Evolutionary conservation across 2,797 vertebrate species (phyloP).

Genomic region (Tolypeutes matacus): DNA sequence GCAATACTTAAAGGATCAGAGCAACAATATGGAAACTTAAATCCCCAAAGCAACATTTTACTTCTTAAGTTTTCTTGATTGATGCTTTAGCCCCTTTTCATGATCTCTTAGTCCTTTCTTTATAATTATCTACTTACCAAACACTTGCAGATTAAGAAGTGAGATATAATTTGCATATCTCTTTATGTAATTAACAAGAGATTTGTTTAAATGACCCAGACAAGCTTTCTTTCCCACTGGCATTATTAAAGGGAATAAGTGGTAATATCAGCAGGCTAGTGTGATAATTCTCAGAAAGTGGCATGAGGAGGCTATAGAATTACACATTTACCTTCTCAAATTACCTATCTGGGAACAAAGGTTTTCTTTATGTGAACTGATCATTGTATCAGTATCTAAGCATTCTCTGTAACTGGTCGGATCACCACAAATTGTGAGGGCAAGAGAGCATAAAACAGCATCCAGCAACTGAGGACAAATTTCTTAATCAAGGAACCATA

Average conservation of each 20-base stretch:
- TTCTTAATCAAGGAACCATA: constrained; percentile 21
- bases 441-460: constrained; percentile 12
- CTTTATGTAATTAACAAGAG: background rate
- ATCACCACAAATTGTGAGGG: constrained; percentile 4
- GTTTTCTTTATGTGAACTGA: constrained; percentile 3
- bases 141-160: background rate
- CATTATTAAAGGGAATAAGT: background rate
- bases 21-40: background rate
- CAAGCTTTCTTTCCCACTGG: background rate
- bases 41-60: background rate
- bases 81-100: background rate
- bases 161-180: background rate
- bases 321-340: background rate
- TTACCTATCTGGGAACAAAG: constrained; percentile 29
- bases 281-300: background rate
- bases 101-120: background rate
- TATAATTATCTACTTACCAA: background rate
- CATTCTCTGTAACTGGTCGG: constrained; percentile 41
- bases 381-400: constrained; percentile 23
- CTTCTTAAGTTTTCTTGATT: background rate
- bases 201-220: background rate
- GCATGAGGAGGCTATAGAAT: background rate
- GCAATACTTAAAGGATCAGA: background rate
- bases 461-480: background rate
- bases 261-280: background rate